A percentile compares a stretch with the other conserved stretches of the same genome.
phyloP scores from a whole-genome alignment of 92 coral and sea anemone genomes.

The Virgularia gustaviana region DNA sequence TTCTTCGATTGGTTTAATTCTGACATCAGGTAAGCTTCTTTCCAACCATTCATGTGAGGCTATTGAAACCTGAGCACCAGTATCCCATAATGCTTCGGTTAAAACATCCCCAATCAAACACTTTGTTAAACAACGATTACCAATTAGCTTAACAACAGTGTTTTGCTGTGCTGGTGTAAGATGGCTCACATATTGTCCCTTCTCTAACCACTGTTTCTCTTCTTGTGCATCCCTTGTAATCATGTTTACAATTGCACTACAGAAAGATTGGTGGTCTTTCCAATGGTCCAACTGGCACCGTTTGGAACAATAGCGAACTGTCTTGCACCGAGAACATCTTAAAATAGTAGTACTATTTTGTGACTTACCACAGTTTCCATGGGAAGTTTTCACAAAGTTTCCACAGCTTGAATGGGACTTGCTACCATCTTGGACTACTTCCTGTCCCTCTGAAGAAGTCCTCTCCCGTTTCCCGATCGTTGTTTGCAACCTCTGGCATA shows the following conservation, averaged over 20 bases:
- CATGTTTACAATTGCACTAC: constrained; percentile 13
- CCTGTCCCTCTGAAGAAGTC: constrained; percentile 23
- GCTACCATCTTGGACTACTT: constrained; percentile 11
- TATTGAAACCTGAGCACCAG: constrained; percentile 22
- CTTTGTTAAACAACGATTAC: constrained; percentile 19
- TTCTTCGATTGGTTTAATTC: constrained; percentile 17
- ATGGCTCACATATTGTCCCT: constrained; percentile 28
- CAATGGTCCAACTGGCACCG: constrained; percentile 4
- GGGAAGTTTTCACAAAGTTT: no score
- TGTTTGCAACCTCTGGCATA: constrained; percentile 9
- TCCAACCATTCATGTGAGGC: constrained; percentile 9
- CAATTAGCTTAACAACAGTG: constrained; percentile 1
- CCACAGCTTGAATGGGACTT: constrained; percentile 13
- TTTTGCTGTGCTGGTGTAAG: constrained; percentile 27
- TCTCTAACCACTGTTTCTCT: constrained; percentile 25
- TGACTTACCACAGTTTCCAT: constrained; percentile 23
- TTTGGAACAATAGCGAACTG: constrained; percentile 11
- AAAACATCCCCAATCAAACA: background rate
- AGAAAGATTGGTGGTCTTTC: constrained; percentile 8
- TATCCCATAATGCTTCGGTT: constrained; percentile 9
- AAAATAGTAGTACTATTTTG: constrained; percentile 6
- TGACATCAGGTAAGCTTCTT: constrained; percentile 10
- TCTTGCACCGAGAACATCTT: constrained; percentile 18
- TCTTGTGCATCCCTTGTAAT: constrained; percentile 9
- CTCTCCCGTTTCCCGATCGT: constrained; percentile 11